Base-by-base conservation (phyloP, 2,113 vertebrate genomes). In the Catagonus wagneri region DNA sequence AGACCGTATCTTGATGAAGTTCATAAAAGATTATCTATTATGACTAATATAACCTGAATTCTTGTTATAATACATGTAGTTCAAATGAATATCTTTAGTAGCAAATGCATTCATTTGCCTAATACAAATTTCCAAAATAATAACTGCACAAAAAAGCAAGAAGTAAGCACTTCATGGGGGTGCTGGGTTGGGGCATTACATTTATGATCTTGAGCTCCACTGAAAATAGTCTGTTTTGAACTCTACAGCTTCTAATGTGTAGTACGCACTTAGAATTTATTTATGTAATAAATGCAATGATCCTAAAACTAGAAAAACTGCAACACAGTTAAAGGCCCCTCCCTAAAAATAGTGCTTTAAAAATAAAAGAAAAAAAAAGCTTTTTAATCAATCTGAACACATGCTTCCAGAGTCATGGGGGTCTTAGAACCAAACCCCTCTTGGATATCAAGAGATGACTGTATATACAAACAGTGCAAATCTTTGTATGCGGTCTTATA, bases 181-280 rank as follows among this genome's bases (percentile, higher is more conserved):
- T 1, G 19, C 17, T 25, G 2, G 17, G n/a, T 22, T 3, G 23
- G 60, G 65, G 61, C 27, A 87, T 65, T 23, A 32, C 60, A 78
- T 88, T 93, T 79, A 93, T 72, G 27, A 93, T 34, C 36, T 87
- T 60, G 27, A 93, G 15, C 56, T 72, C 32, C 68, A 79, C 7
- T 83, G 32, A 93, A 63, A 90, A 96, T 32, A 90, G 89, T 34
- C 27, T 74, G 65, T 68, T 83, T 72, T 92, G 29, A 89, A 58
- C 71, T 78, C 36, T 23, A 39, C 32, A 72, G 83, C 54, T 95
- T 95, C 81, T 97, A n/a, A n/a, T n/a, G n/a, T n/a, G n/a, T n/a
- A n/a, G n/a, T n/a, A n/a, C n/a, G n/a, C n/a, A n/a, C n/a, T n/a
- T n/a, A n/a, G 44, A 44, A 44, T 44, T 44, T 44, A 85, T 89